These are phyloP conservation scores for Drosophila leonis DNA, from an alignment of 2,888 invertebrate species.

Conservation along the genomic window DNA sequence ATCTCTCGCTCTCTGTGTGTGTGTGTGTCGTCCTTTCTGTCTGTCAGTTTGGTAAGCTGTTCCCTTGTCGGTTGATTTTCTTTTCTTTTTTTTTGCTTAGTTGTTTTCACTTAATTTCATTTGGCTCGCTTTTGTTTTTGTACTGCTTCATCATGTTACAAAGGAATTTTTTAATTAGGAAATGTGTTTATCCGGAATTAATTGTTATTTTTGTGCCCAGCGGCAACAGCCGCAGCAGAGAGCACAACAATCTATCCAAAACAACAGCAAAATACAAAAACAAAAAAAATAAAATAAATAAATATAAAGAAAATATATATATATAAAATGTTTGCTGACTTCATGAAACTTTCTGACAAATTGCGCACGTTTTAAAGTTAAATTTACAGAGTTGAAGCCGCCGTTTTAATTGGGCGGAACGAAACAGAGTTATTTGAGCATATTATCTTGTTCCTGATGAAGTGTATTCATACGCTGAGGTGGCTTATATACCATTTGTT, in stretches of 20 bases:
- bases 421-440: background rate
- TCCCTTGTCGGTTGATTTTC: constrained; percentile 38
- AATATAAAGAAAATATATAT: constrained; percentile 10
- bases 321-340: constrained; percentile 19
- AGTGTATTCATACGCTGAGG: background rate
- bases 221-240: constrained; percentile 20
- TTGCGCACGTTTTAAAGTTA: constrained; percentile 17
- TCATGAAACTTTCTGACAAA: constrained; percentile 29
- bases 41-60: constrained; percentile 54
- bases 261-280: background rate
- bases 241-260: constrained; percentile 11
- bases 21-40: constrained; percentile 26
- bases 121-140: constrained; percentile 56
- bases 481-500: background rate
- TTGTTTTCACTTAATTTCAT: constrained; percentile 68
- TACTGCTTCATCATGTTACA: constrained; percentile 54
- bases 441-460: background rate
- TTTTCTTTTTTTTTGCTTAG: constrained; percentile 37
- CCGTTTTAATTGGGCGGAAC: background rate
- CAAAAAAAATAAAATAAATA: constrained; percentile 1
- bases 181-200: constrained; percentile 81
- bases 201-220: constrained; percentile 69
- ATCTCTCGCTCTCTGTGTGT: background rate
- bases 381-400: background rate
- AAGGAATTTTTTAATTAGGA: constrained; percentile 82